A percentile compares a stretch with the other conserved stretches of the same genome.
Conservation (phyloP, 1,140 invertebrate species). For the Danaus plexippus region DNA sequence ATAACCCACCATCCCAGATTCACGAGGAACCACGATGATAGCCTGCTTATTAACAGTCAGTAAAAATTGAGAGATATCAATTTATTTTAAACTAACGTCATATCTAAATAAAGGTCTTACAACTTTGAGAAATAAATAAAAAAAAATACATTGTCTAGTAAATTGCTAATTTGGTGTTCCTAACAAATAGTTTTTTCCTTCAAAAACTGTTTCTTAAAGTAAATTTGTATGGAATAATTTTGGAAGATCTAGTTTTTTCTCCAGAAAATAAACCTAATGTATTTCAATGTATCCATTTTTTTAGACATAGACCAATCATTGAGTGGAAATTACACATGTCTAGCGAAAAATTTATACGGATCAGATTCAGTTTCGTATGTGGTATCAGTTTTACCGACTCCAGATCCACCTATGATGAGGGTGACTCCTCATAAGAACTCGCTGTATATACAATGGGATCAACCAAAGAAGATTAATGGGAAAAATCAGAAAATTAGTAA, state of each 20-base stretch:
- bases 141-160: too few species aligned
- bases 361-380: constrained; percentile 85
- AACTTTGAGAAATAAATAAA: too few species aligned
- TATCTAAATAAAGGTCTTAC: too few species aligned
- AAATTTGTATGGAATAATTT: too few species aligned
- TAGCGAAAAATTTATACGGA: constrained; percentile 86
- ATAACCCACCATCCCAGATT: constrained; percentile 76
- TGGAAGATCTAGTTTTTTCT: too few species aligned
- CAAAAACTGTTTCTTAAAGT: too few species aligned
- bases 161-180: too few species aligned
- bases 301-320: constrained; percentile 74
- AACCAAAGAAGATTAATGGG: constrained; percentile 46
- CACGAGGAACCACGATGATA: constrained; percentile 75
- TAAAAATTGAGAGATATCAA: constrained; percentile 9
- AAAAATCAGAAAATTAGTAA: constrained; percentile 54
- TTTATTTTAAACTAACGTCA: not conserved
- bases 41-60: constrained; percentile 76
- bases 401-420: constrained; percentile 76
- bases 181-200: too few species aligned
- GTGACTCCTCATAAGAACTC: constrained; percentile 77
- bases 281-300: constrained; percentile 10
- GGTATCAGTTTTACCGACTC: constrained; percentile 83
- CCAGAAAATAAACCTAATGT: too few species aligned
- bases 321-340: constrained; percentile 89
- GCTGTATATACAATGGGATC: constrained; percentile 76